Evolutionary conservation across 2,797 vertebrate species (phyloP).

Genomic region (Falco cherrug): DNA sequence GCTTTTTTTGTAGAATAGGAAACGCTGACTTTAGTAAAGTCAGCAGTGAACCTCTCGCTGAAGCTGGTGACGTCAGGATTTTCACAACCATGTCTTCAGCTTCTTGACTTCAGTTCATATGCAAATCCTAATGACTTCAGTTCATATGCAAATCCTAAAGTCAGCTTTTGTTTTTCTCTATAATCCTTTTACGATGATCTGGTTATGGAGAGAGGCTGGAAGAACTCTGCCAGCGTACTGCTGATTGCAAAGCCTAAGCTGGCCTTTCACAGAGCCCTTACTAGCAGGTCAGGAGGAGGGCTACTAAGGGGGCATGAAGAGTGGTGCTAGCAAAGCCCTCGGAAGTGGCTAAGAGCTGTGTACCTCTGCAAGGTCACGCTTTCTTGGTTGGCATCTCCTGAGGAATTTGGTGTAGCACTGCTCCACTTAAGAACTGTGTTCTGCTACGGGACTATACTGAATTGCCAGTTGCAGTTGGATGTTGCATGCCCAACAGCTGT

Average conservation of each 20-base stretch:
- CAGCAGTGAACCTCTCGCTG: background rate
- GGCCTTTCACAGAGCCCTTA: background rate
- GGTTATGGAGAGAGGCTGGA: slow-evolving; percentile 32
- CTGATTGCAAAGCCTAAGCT: background rate
- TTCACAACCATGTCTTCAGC: background rate
- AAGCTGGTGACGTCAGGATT: background rate
- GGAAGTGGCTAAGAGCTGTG: background rate
- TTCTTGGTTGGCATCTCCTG: background rate
- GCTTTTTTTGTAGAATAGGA: background rate
- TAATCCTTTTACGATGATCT: slow-evolving; percentile 32
- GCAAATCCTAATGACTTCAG: slow-evolving; percentile 2
- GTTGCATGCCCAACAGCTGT: background rate
- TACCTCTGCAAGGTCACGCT: background rate
- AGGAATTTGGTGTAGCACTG: background rate
- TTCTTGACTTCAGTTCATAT: background rate
- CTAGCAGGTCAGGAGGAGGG: background rate
- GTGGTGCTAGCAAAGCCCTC: background rate
- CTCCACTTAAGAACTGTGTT: background rate
- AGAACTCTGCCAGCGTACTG: background rate
- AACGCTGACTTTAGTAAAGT: background rate
- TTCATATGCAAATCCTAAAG: background rate
- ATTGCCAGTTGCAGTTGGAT: background rate
- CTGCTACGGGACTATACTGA: background rate
- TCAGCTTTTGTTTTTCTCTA: slow-evolving; percentile 37
- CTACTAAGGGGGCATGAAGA: background rate